A percentile compares a stretch with the other conserved stretches of the same genome.
phyloP scores from a whole-genome alignment of 2,113 vertebrate genomes.

The Chionis minor region DNA sequence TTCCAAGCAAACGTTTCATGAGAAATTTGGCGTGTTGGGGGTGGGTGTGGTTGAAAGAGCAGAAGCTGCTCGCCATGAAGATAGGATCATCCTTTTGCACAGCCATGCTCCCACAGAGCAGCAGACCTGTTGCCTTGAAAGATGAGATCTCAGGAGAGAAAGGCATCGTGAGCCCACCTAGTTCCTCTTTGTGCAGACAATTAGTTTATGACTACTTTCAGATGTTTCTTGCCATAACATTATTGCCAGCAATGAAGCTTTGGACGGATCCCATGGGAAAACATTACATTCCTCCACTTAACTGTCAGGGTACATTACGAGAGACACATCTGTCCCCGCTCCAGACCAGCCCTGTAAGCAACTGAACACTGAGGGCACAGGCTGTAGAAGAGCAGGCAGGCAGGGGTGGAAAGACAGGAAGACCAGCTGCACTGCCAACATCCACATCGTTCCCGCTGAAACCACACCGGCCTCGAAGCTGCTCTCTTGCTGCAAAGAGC shows the following conservation, averaged over 20 bases:
- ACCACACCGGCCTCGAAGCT: accelerated
- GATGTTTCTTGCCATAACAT: background rate
- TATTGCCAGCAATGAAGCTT: background rate
- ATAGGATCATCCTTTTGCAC: background rate
- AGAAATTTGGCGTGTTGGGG: background rate
- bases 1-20: background rate
- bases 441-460: background rate
- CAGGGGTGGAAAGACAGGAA: background rate
- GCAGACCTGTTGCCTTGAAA: background rate
- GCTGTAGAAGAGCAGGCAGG: background rate
- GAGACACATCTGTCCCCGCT: background rate
- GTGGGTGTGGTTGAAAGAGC: background rate
- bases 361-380: accelerated
- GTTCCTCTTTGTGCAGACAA: background rate
- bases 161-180: background rate
- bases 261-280: background rate
- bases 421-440: background rate
- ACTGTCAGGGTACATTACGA: too few relatives aligned
- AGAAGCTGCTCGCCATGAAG: background rate
- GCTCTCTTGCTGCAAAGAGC: background rate
- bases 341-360: background rate
- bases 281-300: too few relatives aligned
- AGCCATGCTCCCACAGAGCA: background rate
- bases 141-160: background rate
- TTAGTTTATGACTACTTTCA: background rate